Evolutionary conservation across 2,113 vertebrate genomes (phyloP), one percentile per base, ranked within the genome.

Genomic region (Laterallus jamaicensis): DNA sequence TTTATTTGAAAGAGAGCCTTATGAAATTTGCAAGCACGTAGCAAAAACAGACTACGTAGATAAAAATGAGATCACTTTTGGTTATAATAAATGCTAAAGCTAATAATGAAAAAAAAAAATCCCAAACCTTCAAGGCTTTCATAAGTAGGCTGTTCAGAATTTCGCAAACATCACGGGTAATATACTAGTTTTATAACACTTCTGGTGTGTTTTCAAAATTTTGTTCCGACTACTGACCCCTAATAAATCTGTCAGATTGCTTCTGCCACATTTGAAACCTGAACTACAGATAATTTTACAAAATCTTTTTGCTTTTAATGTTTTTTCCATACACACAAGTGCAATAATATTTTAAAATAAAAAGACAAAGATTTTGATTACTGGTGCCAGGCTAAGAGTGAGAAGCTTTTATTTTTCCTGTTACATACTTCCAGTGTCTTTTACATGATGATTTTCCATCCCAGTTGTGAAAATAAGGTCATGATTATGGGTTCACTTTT

Each of bases 1-100:
- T 90, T 90, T 93, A 73, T 68, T 59, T 94, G 92, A 91, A 91
- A 77, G 56, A 81, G 7, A 86, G 20, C 60, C 56, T n/a, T 60
- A 68, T 6, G 71, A 86, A 86, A 88, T 90, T 83, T 83, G 47
- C 64, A 90, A 94, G 40, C 64, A 62, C 1, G 6, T 31, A 77
- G 50, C 47, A 86, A 63, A 63, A 69, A 1, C 44, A 86, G 63
- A 62, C 49, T 76, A 5, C 68, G 58, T 69, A 82, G 75, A 88
- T 54, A 82, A 94, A 94, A 93, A 59, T 32, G 58, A 50, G 32
- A 90, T 82, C 25, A 35, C 20, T 84, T 95, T 92, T 39, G 29
- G 15, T 63, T 90, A 40, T 82, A 91, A 79, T 87, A 90, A 56
- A 75, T 82, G 20, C 47, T 84, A 68, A 87, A 94, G 29, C 35